Evolutionary conservation across 2,888 invertebrate species (phyloP), one percentile per base, ranked within the genome.

Genomic region (Drosophila nigritarsus): DNA sequence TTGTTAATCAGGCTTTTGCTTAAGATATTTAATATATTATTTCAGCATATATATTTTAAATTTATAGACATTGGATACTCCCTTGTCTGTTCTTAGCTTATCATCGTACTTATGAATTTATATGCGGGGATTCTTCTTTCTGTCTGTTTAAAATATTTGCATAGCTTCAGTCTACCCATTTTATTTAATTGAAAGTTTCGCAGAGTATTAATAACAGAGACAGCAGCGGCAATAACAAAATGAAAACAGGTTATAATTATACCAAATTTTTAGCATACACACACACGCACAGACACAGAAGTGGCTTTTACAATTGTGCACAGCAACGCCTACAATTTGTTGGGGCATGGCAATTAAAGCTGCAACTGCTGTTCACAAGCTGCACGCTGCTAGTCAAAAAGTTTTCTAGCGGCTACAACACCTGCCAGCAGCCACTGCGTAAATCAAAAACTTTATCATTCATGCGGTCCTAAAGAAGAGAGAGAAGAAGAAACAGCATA

Each of bases 381-480:
- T 69, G 62, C 62, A 2, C 34, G 48, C 55, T 49, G 50, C 36
- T 11, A 18, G 50, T 61, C 30, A 38, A 20, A 64, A 68, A 69
- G 36, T 65, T 42, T 58, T 45, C 51, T 24, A 64, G 55, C 55
- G 34, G 72, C 72, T 32, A 34, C 69, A 80, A 74, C 85, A 89
- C 85, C 85, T 86, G 90, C 75, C 75, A 32, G 53, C 59, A 27
- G 60, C 50, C 45, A 53, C 63, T 73, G 73, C 76, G 87, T 88
- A 83, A 86, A 88, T 83, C 79, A 87, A 78, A 80, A 82, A 84
- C 75, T 80, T 80, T 76, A 81, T 78, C 87, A 84, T 84, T 78
- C 76, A 69, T 24, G 73, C 70, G 50, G 45, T 42, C 53, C 50
- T n/a, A 27, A 62, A 18, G 15, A 32, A 58, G 32, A 30, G 29